phyloP scores from a whole-genome alignment of 1,140 invertebrate genomes.

The Nephotettix cincticeps region DNA sequence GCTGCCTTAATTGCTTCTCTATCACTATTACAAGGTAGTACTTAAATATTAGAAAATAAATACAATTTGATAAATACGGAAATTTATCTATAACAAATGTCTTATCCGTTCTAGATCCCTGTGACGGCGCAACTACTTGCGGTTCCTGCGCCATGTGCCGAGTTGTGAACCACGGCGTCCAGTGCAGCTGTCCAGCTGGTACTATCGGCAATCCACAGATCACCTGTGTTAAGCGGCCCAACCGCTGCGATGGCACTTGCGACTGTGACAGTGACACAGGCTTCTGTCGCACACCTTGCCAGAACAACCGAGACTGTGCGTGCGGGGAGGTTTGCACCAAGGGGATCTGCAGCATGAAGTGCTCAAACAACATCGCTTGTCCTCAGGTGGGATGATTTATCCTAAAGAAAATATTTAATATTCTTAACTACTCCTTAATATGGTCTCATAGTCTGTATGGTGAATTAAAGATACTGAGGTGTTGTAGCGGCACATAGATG shows the following conservation, averaged over 20 bases:
- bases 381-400: constrained; percentile 46
- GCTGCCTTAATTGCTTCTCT: too few species aligned
- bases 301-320: constrained; percentile 64
- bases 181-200: constrained; percentile 79
- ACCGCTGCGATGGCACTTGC: constrained; percentile 65
- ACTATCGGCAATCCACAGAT: constrained; percentile 79
- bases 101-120: constrained; percentile 76
- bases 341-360: constrained; percentile 62
- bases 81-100: too few species aligned
- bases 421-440: too few species aligned
- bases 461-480: too few species aligned
- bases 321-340: constrained; percentile 69
- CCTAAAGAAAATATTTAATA: too few species aligned
- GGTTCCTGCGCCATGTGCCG: constrained; percentile 81
- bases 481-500: too few species aligned
- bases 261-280: constrained; percentile 71
- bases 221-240: constrained; percentile 64
- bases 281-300: constrained; percentile 71
- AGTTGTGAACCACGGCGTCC: constrained; percentile 77
- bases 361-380: constrained; percentile 53
- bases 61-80: too few species aligned
- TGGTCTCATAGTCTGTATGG: too few species aligned
- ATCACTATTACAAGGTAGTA: too few species aligned
- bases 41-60: too few species aligned
- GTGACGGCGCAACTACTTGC: constrained; percentile 63